Conservation (phyloP, 1,140 invertebrate genomes). For the Heterodera carotae region DNA sequence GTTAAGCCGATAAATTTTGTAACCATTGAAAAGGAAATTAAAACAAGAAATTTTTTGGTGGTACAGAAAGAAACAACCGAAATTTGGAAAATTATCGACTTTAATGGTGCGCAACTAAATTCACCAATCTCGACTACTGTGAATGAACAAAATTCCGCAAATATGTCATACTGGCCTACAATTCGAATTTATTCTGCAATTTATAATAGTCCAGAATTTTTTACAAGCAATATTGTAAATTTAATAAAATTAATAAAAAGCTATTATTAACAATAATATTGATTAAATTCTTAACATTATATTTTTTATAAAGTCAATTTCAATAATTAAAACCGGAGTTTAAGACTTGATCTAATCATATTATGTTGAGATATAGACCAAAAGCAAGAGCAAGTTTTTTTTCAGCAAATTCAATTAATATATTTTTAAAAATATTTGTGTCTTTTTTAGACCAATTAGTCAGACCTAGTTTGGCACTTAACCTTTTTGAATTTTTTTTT, state of each 20-base stretch:
- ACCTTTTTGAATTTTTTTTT: too few relatives aligned
- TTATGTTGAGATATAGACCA: too few relatives aligned
- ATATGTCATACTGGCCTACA: background rate
- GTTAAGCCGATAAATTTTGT: background rate
- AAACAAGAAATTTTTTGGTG: background rate
- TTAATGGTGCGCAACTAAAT: background rate
- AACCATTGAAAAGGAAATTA: background rate
- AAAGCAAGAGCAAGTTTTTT: too few relatives aligned
- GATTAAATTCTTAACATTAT: background rate
- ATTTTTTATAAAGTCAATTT: background rate
- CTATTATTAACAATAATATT: background rate
- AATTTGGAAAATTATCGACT: background rate
- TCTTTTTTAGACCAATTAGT: too few relatives aligned
- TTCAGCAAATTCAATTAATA: too few relatives aligned
- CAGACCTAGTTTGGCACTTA: too few relatives aligned
- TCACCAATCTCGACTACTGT: background rate
- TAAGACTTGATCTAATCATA: too few relatives aligned
- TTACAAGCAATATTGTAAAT: background rate
- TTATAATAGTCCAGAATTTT: background rate
- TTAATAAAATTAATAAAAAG: background rate
- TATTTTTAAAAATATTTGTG: too few relatives aligned
- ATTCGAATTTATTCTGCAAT: background rate
- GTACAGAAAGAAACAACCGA: background rate
- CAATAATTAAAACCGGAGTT: too few relatives aligned
- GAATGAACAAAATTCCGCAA: background rate